A percentile compares a stretch with the other conserved stretches of the same genome.
These are phyloP conservation scores for Actinernus sp. DNA, from an alignment of 92 coral and sea anemone species.

Conservation along the genomic window DNA sequence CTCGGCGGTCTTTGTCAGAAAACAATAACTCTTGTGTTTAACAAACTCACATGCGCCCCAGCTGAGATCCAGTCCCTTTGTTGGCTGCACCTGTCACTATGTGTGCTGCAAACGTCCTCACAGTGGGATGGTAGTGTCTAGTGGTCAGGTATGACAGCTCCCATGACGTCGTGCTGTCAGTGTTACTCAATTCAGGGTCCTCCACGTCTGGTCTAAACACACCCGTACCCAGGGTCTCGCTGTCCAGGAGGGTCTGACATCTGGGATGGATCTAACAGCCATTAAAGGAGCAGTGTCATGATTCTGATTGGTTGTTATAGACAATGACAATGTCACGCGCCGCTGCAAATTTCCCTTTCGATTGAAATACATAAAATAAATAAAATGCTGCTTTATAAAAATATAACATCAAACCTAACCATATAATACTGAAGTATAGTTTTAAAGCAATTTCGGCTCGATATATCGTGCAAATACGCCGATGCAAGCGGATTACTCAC, in stretches of 20 bases:
- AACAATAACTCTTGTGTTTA: background rate
- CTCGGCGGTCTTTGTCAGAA: background rate
- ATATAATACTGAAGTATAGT: no score
- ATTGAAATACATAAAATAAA: no score
- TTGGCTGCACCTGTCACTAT: conserved; percentile 72
- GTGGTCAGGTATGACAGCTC: conserved; percentile 70
- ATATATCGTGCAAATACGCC: no score
- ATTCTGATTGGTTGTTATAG: no score
- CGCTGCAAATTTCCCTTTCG: no score
- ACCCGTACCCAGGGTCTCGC: conserved; percentile 90
- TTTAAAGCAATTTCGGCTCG: no score
- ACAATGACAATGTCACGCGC: no score
- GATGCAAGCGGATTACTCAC: no score
- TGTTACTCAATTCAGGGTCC: conserved; percentile 94
- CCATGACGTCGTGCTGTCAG: conserved; percentile 93
- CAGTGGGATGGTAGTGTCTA: conserved; percentile 80
- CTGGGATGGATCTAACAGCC: conserved; percentile 69
- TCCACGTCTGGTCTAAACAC: conserved; percentile 90
- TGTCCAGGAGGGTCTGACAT: conserved; percentile 81
- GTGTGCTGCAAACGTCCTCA: conserved; percentile 66
- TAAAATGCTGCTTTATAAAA: no score
- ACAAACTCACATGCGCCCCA: conserved; percentile 80
- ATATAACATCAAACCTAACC: no score
- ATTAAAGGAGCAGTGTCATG: no score
- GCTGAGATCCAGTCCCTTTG: conserved; percentile 61